Conservation (phyloP, 64 coral and sea anemone species). For the Actinia tenebrosa region DNA sequence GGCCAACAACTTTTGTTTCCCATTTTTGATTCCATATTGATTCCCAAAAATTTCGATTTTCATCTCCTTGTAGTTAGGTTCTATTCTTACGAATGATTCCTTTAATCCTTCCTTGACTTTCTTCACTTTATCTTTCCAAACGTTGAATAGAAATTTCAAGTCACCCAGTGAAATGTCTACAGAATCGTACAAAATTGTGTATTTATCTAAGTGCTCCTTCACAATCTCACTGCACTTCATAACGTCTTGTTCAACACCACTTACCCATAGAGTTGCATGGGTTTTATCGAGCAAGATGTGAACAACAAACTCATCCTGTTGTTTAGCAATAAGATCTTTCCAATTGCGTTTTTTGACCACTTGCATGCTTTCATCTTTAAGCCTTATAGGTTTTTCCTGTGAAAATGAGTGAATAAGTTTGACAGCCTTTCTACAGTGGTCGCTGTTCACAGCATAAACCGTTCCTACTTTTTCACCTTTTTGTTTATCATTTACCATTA, state of each 20-base stretch:
- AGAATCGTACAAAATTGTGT: conserved; percentile 29
- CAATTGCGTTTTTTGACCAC: conserved; percentile 22
- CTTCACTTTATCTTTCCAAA: conserved; percentile 6
- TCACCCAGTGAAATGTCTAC: not conserved
- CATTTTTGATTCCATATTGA: conserved; percentile 4
- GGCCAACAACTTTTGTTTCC: not conserved
- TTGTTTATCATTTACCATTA: not conserved
- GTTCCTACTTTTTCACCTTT: not conserved
- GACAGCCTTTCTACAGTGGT: conserved; percentile 8
- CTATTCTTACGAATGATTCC: conserved; percentile 1
- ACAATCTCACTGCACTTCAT: not conserved
- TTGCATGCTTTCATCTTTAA: conserved; percentile 22
- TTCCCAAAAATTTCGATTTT: conserved; percentile 44
- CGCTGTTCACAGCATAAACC: conserved; percentile 11
- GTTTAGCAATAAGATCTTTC: conserved; percentile 7
- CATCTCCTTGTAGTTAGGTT: not conserved
- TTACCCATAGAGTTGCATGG: conserved; percentile 38
- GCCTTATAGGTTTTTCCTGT: conserved; percentile 32
- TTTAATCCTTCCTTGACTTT: conserved; percentile 27
- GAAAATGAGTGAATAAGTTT: not conserved
- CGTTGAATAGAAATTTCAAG: conserved; percentile 39
- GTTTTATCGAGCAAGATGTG: not conserved
- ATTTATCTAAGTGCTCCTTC: conserved; percentile 8
- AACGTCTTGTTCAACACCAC: conserved; percentile 27
- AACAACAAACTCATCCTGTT: conserved; percentile 17